Evolutionary conservation across 2,888 invertebrate species (phyloP).

Genomic region (Drosophila buzzatii): DNA sequence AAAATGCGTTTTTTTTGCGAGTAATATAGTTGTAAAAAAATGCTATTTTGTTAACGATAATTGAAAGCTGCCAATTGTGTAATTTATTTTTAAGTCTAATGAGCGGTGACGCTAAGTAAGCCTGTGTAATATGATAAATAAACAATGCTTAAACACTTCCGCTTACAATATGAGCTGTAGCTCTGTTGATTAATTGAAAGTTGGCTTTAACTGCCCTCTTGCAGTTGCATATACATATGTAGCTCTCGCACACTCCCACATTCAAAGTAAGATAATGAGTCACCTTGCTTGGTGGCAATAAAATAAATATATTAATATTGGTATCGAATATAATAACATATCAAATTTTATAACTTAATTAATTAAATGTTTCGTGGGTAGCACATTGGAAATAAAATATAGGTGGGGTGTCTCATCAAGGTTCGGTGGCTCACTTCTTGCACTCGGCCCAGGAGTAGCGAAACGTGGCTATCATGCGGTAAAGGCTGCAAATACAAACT

Average conservation of each 20-base stretch:
- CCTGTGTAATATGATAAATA: constrained; percentile 1
- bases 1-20: neutral
- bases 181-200: constrained; percentile 17
- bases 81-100: neutral
- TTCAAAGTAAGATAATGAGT: constrained; percentile 20
- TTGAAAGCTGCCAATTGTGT: constrained; percentile 7
- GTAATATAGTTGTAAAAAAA: neutral
- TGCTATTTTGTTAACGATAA: constrained; percentile 4
- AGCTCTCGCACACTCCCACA: constrained; percentile 8
- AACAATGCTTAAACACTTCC: neutral
- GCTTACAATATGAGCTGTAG: neutral
- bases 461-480: constrained; percentile 79
- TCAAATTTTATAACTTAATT: constrained; percentile 32
- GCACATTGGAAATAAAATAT: constrained; percentile 9
- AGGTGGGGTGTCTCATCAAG: constrained; percentile 38
- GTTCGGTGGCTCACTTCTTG: constrained; percentile 55
- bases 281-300: constrained; percentile 20
- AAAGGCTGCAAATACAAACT: constrained; percentile 76
- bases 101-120: constrained; percentile 6
- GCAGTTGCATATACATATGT: constrained; percentile 8
- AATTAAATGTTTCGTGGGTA: constrained; percentile 43
- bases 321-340: constrained; percentile 35
- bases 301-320: constrained; percentile 45
- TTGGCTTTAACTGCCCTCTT: constrained; percentile 10
- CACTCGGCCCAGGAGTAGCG: constrained; percentile 77